Evolutionary conservation across 2,888 invertebrate genomes (phyloP).

Genomic region (Celastrina argiolus): DNA sequence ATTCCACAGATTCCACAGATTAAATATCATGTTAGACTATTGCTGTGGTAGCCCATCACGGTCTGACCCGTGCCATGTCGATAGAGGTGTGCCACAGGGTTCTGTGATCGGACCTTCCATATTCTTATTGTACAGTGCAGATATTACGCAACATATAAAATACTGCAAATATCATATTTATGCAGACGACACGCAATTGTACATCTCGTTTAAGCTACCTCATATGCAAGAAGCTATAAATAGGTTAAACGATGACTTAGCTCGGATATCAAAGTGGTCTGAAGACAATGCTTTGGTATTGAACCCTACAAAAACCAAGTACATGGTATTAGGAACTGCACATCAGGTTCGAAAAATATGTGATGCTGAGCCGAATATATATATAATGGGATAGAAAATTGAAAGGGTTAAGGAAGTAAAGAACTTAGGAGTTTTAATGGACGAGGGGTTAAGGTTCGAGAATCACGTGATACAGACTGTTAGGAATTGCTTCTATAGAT

Average conservation of each 20-base stretch:
- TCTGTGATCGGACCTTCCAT: no score
- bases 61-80: no score
- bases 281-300: neutral
- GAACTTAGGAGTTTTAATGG: slow-evolving; percentile 6
- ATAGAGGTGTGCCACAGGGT: no score
- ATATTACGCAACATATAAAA: no score
- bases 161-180: neutral
- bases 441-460: slow-evolving; percentile 3
- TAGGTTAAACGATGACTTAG: neutral
- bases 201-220: neutral
- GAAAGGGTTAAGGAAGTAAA: neutral
- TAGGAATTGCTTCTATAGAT: neutral
- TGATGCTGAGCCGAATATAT: neutral
- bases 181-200: neutral
- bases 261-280: neutral
- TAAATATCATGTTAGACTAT: no score
- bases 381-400: neutral
- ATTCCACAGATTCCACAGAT: no score
- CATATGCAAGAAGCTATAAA: neutral
- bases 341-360: neutral
- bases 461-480: neutral
- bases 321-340: neutral
- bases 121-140: no score
- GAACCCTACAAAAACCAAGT: neutral
- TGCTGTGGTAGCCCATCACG: no score